Evolutionary conservation across 2,797 vertebrate species (phyloP).

Genomic region (Phataginus tetradactyla): DNA sequence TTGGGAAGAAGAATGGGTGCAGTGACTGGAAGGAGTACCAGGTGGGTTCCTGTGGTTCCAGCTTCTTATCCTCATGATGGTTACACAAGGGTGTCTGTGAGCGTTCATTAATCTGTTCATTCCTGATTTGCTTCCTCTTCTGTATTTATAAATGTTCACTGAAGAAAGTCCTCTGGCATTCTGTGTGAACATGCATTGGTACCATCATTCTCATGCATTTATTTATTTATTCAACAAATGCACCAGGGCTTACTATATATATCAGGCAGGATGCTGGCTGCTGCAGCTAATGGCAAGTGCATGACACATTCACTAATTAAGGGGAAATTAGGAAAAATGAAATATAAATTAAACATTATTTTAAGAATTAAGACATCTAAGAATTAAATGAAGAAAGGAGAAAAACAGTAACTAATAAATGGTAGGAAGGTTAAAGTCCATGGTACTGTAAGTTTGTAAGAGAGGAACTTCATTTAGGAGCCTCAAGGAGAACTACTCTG

Average conservation of each 20-base stretch:
- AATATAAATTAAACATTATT: neutral
- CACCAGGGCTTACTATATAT: neutral
- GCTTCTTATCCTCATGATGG: neutral
- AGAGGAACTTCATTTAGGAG: neutral
- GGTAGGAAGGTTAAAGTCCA: neutral
- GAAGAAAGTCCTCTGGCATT: neutral
- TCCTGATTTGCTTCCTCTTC: neutral
- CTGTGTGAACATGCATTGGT: neutral
- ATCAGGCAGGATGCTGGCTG: neutral
- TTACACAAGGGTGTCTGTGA: neutral
- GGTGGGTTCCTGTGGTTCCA: neutral
- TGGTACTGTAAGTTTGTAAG: neutral
- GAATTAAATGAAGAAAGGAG: neutral
- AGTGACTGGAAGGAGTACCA: neutral
- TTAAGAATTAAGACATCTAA: neutral
- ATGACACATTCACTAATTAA: neutral
- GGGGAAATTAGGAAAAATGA: neutral
- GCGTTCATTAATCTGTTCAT: neutral
- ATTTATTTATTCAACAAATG: neutral
- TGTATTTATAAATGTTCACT: neutral
- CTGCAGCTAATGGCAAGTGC: neutral
- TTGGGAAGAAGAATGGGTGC: neutral
- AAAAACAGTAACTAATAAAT: neutral
- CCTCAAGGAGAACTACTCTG: neutral
- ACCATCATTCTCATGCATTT: neutral